Percentiles rank a stretch among this genome's conserved stretches.
These are phyloP conservation scores for Nicator chloris DNA, from an alignment of 2,113 vertebrate species.

Conservation along the genomic window DNA sequence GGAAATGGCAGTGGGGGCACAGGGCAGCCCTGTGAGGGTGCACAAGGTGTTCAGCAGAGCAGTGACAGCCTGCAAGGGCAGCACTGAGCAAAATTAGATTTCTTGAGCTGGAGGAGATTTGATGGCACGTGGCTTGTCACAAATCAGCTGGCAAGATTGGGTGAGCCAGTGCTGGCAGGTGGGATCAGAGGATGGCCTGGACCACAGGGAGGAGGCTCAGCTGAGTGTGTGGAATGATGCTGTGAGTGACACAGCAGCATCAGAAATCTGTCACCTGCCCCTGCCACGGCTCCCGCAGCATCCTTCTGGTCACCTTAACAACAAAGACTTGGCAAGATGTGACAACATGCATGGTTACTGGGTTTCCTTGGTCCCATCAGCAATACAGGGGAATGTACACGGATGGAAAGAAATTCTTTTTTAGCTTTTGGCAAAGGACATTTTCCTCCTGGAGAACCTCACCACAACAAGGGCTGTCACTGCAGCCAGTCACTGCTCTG, in stretches of 20 bases:
- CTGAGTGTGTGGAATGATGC: background rate
- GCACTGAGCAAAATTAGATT: background rate
- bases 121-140: background rate
- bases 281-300: background rate
- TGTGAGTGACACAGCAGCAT: background rate
- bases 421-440: background rate
- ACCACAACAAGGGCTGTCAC: background rate
- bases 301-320: background rate
- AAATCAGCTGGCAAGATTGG: background rate
- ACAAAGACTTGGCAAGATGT: background rate
- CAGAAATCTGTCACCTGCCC: background rate
- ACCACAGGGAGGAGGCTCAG: background rate
- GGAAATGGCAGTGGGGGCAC: background rate
- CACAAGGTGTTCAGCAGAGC: background rate
- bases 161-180: background rate
- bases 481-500: background rate
- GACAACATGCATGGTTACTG: fast-evolving
- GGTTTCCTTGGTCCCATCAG: background rate
- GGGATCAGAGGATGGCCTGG: background rate
- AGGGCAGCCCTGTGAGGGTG: background rate
- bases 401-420: background rate
- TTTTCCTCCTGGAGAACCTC: background rate
- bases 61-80: background rate
- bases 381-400: fast-evolving
- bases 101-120: background rate